These are phyloP conservation scores for Caenorhabditis latens DNA, from an alignment of 1,140 invertebrate genomes.

Conservation along the genomic window DNA sequence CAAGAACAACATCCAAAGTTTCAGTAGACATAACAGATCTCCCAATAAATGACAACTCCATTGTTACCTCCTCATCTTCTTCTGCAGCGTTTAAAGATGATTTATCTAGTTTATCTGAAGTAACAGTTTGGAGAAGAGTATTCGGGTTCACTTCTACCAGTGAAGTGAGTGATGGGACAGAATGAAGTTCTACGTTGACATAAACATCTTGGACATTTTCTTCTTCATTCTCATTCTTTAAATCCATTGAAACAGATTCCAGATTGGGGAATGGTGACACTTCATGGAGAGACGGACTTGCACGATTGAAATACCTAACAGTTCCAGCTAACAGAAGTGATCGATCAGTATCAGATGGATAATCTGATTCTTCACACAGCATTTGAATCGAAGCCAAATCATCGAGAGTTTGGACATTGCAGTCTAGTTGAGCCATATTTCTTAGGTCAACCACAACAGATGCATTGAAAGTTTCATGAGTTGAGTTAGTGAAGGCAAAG, in stretches of 20 bases:
- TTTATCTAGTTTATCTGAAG: constrained; percentile 44
- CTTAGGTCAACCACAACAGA: constrained; percentile 59
- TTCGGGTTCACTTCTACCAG: constrained; percentile 29
- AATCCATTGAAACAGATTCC: constrained; percentile 2
- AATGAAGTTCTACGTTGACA: constrained; percentile 57
- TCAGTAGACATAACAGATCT: constrained; percentile 68
- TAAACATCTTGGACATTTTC: constrained; percentile 54
- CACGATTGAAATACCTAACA: constrained; percentile 52
- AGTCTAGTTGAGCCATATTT: background rate
- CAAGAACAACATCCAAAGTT: constrained; percentile 48
- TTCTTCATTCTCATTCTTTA: background rate
- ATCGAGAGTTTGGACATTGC: constrained; percentile 36
- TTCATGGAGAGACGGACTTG: constrained; percentile 38
- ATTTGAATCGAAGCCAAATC: constrained; percentile 69
- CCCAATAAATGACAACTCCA: constrained; percentile 51
- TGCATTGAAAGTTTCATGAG: background rate
- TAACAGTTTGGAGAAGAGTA: background rate
- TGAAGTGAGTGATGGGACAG: constrained; percentile 14
- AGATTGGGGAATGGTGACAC: background rate
- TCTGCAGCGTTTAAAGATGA: constrained; percentile 61
- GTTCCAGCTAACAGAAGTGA: constrained; percentile 51
- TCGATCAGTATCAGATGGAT: constrained; percentile 68
- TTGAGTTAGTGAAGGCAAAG: constrained; percentile 22
- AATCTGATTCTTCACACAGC: constrained; percentile 72
- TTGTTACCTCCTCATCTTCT: constrained; percentile 49